Percentiles rank a stretch among this genome's conserved stretches.
Evolutionary conservation across 2,888 invertebrate species (phyloP).

Genomic region (Scaptomyza reducta): DNA sequence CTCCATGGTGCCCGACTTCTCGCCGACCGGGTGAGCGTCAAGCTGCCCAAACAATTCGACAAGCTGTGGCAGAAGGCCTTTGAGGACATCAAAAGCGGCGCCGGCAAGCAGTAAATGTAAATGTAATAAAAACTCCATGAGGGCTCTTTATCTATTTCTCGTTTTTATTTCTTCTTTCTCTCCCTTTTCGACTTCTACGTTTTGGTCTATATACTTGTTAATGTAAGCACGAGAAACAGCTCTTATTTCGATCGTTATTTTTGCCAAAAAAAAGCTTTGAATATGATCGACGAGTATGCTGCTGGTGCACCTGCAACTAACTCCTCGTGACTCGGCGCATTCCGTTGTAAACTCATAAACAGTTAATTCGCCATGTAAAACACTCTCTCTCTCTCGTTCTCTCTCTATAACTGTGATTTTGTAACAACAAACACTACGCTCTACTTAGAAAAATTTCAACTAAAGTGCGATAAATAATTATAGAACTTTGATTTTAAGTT

Average conservation of each 20-base stretch:
- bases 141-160: slow-evolving; percentile 5
- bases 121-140: slow-evolving; percentile 14
- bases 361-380: not conserved
- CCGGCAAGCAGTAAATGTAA: slow-evolving; percentile 49
- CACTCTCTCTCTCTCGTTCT: not conserved
- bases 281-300: not conserved
- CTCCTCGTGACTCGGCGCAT: not conserved
- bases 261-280: not conserved
- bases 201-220: too few relatives aligned
- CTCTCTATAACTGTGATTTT: not conserved
- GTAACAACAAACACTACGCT: not conserved
- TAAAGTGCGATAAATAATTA: not conserved
- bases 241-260: not conserved
- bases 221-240: too few relatives aligned
- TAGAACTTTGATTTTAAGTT: slow-evolving; percentile 1
- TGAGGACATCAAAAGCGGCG: slow-evolving; percentile 70
- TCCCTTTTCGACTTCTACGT: not conserved
- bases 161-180: not conserved
- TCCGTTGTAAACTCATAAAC: not conserved
- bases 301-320: not conserved
- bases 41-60: slow-evolving; percentile 80
- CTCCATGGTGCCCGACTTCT: slow-evolving; percentile 55
- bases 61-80: slow-evolving; percentile 77
- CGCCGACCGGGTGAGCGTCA: slow-evolving; percentile 59
- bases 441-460: not conserved